These are phyloP conservation scores for Cheilosia vulpina DNA, from an alignment of 2,888 invertebrate species.

Conservation along the genomic window DNA sequence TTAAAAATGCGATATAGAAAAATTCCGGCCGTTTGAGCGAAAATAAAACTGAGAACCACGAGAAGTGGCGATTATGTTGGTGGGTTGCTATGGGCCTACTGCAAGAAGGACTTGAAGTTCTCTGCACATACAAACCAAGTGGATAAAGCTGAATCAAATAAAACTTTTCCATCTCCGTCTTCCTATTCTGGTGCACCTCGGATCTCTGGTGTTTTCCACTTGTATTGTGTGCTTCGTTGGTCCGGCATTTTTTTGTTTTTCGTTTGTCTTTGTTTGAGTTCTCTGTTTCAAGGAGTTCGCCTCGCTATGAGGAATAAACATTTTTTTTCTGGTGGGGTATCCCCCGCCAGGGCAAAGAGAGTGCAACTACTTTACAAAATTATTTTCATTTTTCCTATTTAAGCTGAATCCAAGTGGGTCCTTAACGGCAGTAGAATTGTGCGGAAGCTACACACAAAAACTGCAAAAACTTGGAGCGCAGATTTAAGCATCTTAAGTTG, in stretches of 20 bases:
- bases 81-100: not conserved
- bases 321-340: not conserved
- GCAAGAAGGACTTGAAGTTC: constrained; percentile 65
- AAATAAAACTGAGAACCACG: not conserved
- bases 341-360: constrained; percentile 18
- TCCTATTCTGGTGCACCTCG: not conserved
- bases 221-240: constrained; percentile 42
- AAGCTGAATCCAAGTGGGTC: constrained; percentile 58
- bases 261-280: constrained; percentile 70
- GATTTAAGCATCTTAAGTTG: constrained; percentile 59
- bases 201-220: constrained; percentile 35
- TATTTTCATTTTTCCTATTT: constrained; percentile 67
- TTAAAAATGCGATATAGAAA: constrained; percentile 69
- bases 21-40: not conserved
- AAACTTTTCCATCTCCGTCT: constrained; percentile 51
- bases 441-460: constrained; percentile 12
- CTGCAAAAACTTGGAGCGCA: constrained; percentile 33
- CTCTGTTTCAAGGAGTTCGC: constrained; percentile 61
- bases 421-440: constrained; percentile 38
- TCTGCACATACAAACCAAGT: constrained; percentile 58
- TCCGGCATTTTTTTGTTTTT: constrained; percentile 23
- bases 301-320: constrained; percentile 29
- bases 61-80: constrained; percentile 41
- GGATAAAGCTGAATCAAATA: constrained; percentile 72
- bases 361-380: constrained; percentile 71